Evolutionary conservation across 2,888 invertebrate species (phyloP).

Genomic region (Apamea crenata): DNA sequence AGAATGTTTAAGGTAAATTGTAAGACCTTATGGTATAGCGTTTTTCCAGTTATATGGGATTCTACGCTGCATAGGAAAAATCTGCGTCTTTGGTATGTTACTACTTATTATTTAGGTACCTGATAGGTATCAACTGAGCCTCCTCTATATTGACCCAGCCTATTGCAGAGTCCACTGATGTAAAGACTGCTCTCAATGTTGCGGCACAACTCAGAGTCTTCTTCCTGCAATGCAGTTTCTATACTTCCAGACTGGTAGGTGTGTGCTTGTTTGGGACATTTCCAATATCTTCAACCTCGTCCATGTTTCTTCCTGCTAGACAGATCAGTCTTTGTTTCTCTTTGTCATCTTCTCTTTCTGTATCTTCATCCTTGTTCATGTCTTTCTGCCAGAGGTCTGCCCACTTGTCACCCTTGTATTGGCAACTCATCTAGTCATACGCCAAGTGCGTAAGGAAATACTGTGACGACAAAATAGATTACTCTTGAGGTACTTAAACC

Average conservation of each 20-base stretch:
- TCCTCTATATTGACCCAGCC: neutral
- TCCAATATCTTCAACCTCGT: neutral
- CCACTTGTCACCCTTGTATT: neutral
- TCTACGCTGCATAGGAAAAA: neutral
- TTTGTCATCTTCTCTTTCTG: neutral
- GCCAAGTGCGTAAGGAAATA: neutral
- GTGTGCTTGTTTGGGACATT: neutral
- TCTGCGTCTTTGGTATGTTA: neutral
- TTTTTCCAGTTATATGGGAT: neutral
- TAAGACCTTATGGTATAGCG: neutral
- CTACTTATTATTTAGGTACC: neutral
- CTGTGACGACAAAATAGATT: conserved; percentile 16
- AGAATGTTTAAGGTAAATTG: conserved; percentile 11
- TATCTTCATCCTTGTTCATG: neutral
- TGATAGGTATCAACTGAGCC: neutral
- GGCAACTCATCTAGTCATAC: neutral
- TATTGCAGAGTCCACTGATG: neutral
- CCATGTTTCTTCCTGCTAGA: neutral
- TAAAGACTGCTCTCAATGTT: neutral
- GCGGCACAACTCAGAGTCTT: neutral
- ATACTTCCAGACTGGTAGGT: no score
- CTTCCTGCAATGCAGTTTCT: neutral
- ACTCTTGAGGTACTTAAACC: conserved; percentile 25
- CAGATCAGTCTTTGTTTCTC: neutral
- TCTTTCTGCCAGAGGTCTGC: neutral